Base-by-base conservation (phyloP, 2,113 vertebrate genomes). In the Rhodinocichla rosea region DNA sequence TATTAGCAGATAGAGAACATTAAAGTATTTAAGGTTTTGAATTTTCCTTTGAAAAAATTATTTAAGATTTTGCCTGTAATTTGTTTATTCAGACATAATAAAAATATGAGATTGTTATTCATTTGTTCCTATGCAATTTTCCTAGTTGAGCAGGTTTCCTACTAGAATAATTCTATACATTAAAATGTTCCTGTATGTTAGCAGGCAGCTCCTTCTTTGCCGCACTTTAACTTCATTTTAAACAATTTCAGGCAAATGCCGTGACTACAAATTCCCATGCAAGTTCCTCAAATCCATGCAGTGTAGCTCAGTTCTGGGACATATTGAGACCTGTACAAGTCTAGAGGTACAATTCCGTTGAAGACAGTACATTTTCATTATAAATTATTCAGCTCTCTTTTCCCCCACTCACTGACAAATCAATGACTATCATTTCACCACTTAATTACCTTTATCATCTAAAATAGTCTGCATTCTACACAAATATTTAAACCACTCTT, bases 401-500 rank as follows among this genome's bases (percentile, higher is more conserved):
- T 88, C 50, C 39, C 74, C 74, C 63, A 84, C 44, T 96, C 78
- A 50, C 56, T 96, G 82, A 94, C 83, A 97, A 97, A 97, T 95
- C 97, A 92, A 78, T 97, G 82, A 75, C 73, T 97, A 95, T 80
- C 63, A 94, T 90, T 96, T 92, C 81, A 96, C 65, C 82, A 93
- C 62, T 93, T 95, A 97, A 96, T 97, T 97, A 93, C 97, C 94
- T 83, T 89, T 95, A 67, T 96, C 24, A 87, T 70, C 74, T 97
- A 93, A 98, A 97, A 96, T 94, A 97, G 13, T 87, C 69, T 94
- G 82, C 70, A 96, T 96, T 97, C 96, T 33, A 78, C 65, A 96
- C 96, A 97, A 97, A 97, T 95, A 94, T 92, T 91, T 96, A 90
- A 96, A 94, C 93, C 79, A 64, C 28, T 77, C 87, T 92, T 96